Evolutionary conservation across 2,113 vertebrate species (phyloP), one percentile per base, ranked within the genome.

Genomic region (Toxotes chatareus): DNA sequence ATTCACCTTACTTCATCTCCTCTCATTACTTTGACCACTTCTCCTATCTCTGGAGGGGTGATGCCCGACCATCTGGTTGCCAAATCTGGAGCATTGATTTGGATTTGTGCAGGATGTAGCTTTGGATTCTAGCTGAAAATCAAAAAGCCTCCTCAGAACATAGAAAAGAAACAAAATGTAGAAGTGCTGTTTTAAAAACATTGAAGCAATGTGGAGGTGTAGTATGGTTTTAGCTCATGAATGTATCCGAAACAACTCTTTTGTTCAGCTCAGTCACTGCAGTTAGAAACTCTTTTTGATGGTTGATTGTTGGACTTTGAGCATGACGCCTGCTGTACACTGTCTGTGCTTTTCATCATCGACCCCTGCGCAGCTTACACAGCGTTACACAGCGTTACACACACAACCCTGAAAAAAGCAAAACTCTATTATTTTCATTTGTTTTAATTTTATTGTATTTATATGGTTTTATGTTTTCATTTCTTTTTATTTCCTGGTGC

Each of bases 401-500:
- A 57, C 11, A 23, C 21, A 70, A 38, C 38, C 27, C 36, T 2
- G 4, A 31, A 11, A 80, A 53, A 4, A 62, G 14, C 4, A 7
- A 27, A 3, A 31, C 2, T 69, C 1, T 3, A 3, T 60, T 38
- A 9, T 42, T 71, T 27, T 11, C 21, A 56, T 56, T 56, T 69
- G 6, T 38, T 69, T 76, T 34, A 1, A 21, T 76, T 67, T 83
- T 38, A 2, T n/a, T 83, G 27, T 40, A 49, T 85, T 73, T n/a
- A 32, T 27, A 11, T 70, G 17, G 4, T 61, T 36, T 64, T 74
- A n/a, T 76, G 51, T 82, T 81, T 80, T 74, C 10, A 53, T 77
- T 86, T 73, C 31, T 75, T 82, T 74, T 71, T 70, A 64, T 86
- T 80, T 86, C 68, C 34, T 56, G 68, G 68, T 56, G 51, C 68